phyloP scores from a whole-genome alignment of 1,140 invertebrate genomes.

The Drosophila kohkoa region DNA sequence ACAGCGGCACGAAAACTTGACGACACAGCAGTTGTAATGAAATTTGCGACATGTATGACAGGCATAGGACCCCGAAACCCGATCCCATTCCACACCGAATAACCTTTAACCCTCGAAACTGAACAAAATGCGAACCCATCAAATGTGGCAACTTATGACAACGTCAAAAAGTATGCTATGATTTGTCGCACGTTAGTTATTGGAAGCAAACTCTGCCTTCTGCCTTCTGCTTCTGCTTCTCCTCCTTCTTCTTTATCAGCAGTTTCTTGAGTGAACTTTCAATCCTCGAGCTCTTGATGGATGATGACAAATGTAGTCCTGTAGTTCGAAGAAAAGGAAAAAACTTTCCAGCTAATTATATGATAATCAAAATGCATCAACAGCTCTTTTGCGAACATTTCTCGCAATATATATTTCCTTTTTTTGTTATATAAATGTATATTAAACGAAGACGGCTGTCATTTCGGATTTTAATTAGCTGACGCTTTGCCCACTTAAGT shows the following conservation, averaged over 20 bases:
- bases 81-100: no score
- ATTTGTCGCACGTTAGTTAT: slow-evolving; percentile 54
- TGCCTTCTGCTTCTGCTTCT: not conserved
- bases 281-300: slow-evolving; percentile 42
- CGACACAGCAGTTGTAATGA: slow-evolving; percentile 80
- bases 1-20: slow-evolving; percentile 80
- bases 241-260: not conserved
- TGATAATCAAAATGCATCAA: slow-evolving; percentile 76
- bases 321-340: not conserved
- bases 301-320: slow-evolving; percentile 67
- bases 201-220: not conserved
- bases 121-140: slow-evolving; percentile 30
- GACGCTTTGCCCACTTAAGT: slow-evolving; percentile 40
- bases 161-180: slow-evolving; percentile 65
- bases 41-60: slow-evolving; percentile 80
- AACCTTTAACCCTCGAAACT: not conserved
- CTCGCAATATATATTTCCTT: not conserved
- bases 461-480: slow-evolving; percentile 72
- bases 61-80: slow-evolving; percentile 14
- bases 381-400: slow-evolving; percentile 16
- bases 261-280: slow-evolving; percentile 29
- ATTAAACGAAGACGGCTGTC: slow-evolving; percentile 44
- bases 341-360: slow-evolving; percentile 64
- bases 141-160: slow-evolving; percentile 67
- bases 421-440: not conserved